Conservation (phyloP, 2,797 vertebrate species). For the Muscicapa striata region DNA sequence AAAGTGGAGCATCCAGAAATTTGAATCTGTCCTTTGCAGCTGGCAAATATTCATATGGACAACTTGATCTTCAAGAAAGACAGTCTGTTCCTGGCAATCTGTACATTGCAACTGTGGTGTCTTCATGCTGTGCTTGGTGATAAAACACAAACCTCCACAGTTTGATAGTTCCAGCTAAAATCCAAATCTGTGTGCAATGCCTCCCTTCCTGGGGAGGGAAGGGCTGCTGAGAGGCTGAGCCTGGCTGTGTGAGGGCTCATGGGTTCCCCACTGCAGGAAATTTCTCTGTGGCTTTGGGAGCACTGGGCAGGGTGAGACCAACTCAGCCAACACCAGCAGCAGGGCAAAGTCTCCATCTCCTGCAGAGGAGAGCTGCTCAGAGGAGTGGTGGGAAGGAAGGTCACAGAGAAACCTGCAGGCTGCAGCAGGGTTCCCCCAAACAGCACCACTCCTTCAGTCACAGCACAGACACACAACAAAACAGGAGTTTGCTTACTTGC, state of each 20-base stretch:
- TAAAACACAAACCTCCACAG: background rate
- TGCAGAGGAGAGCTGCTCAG: background rate
- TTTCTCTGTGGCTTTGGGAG: rapidly evolving
- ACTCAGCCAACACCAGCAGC: background rate
- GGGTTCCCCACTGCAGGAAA: background rate
- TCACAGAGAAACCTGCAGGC: background rate
- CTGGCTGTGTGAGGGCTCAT: rapidly evolving
- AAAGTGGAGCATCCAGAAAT: background rate
- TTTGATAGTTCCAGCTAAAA: background rate
- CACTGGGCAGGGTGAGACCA: background rate
- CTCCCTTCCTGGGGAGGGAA: background rate
- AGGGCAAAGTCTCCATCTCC: background rate
- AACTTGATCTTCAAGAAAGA: background rate
- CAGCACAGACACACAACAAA: background rate
- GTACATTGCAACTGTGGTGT: background rate
- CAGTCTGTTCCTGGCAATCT: background rate
- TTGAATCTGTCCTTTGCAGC: background rate
- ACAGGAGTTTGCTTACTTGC: background rate
- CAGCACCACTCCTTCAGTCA: background rate
- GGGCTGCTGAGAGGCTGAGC: background rate
- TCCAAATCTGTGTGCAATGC: background rate
- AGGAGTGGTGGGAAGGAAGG: background rate
- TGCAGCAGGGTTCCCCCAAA: background rate
- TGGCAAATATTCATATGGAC: background rate
- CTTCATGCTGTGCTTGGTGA: background rate